phyloP scores from a whole-genome alignment of 2,797 vertebrate species.

The Halcyon smyrnensis region DNA sequence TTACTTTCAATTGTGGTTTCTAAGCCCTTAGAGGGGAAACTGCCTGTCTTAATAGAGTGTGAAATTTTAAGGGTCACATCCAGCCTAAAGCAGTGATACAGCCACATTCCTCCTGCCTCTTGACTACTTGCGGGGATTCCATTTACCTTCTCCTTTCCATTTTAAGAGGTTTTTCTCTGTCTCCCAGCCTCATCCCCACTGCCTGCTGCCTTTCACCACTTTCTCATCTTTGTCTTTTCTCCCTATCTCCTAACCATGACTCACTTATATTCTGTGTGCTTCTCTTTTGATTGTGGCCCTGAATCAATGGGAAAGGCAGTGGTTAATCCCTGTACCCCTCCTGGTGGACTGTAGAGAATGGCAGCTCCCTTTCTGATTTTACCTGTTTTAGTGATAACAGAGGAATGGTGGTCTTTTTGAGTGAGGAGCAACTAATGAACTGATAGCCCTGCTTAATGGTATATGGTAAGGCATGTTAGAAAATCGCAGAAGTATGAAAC shows the following conservation, averaged over 20 bases:
- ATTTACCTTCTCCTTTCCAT: background rate
- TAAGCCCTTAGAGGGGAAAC: background rate
- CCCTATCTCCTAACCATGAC: background rate
- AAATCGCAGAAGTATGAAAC: background rate
- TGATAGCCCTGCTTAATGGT: background rate
- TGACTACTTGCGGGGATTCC: background rate
- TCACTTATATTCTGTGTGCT: background rate
- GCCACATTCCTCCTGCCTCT: background rate
- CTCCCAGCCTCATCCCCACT: background rate
- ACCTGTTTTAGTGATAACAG: background rate
- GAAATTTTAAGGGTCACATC: background rate
- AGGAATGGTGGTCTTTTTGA: background rate
- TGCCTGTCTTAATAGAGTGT: background rate
- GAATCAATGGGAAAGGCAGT: accelerated
- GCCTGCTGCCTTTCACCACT: background rate
- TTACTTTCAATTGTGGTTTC: background rate
- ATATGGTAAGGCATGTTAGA: background rate
- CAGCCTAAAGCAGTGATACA: background rate
- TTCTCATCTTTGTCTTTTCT: background rate
- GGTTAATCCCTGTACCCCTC: background rate
- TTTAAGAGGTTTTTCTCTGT: background rate
- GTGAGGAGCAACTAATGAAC: background rate
- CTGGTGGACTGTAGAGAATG: background rate
- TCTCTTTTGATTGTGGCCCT: background rate
- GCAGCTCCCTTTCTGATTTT: background rate